Base-by-base conservation (phyloP, 1,140 invertebrate species). In the Neodiprion virginianus region DNA sequence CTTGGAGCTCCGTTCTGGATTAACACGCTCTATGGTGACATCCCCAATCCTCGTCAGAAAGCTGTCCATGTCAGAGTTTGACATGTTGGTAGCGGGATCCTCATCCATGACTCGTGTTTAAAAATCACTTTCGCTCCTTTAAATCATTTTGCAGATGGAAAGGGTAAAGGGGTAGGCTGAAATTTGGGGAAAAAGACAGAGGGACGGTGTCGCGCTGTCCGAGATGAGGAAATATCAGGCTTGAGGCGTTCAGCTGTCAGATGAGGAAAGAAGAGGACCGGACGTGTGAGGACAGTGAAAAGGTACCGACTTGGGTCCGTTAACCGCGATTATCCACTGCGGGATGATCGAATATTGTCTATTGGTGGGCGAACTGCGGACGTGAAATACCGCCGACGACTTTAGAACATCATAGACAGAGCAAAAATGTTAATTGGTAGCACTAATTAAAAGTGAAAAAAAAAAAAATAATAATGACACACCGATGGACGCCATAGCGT, bases 21-120 rank as follows among this genome's bases (percentile, higher is more conserved):
- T 82, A 71, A 90, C 88, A 48, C 88, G 82, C 78, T 90, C 88
- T 74, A 90, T 89, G n/a, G 88, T 90, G 75, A 90, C 89, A 82
- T 90, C 89, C 74, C 88, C 89, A 76, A 89, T 89, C 72, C 88
- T 83, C 49, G 88, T 88, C 69, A 90, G 79, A 78, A 88, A 88
- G 76, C 84, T 86, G 77, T 88, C 84, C 80, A 87, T 81, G 53
- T 61, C 53, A 82, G 85, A 87, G 79, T 87, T 87, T 76, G 87
- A 87, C 87, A 89, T 89, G 71, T 75, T 86, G 81, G 66, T 76
- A 67, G 11, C 53, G 11, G 11, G 53, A 17, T 61, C 53, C 8
- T 61, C 53, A 17, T 61, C 53, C 53, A 61, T 61, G 53, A 61
- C 53, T 61, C 5, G 11, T 61, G 28, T 40, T 40, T 40, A 40